These are phyloP conservation scores for Hipposideros armiger DNA, from an alignment of 2,113 vertebrate species.

Conservation along the genomic window DNA sequence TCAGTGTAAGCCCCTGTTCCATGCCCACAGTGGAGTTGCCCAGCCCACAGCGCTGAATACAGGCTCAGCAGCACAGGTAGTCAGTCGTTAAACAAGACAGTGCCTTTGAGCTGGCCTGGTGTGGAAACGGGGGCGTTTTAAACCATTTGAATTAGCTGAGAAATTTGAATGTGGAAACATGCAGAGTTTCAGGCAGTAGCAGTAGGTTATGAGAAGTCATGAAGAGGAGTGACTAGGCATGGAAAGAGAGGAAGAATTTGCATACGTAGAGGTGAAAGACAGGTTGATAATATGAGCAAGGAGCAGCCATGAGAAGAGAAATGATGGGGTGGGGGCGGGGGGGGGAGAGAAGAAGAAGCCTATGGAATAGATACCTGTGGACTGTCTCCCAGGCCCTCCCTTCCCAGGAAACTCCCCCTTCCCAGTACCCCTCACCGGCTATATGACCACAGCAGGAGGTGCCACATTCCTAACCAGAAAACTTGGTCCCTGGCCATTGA, in stretches of 20 bases:
- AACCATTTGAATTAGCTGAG: background rate
- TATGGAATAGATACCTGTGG: fast-evolving
- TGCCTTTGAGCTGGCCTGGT: background rate
- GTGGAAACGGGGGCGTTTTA: background rate
- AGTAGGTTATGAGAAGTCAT: background rate
- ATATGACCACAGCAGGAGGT: too few species aligned
- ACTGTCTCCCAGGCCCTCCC: too few species aligned
- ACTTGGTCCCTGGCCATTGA: background rate
- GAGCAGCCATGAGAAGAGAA: background rate
- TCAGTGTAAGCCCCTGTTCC: background rate
- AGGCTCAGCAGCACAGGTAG: background rate
- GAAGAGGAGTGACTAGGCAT: background rate
- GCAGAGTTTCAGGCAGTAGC: background rate
- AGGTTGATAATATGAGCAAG: background rate
- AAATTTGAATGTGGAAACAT: background rate
- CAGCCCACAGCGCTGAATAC: background rate
- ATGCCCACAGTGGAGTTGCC: too few species aligned
- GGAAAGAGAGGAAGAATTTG: background rate
- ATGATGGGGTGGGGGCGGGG: background rate
- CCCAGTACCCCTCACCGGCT: too few species aligned
- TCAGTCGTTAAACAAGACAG: background rate
- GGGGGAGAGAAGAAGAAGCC: background rate
- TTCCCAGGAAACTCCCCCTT: background rate
- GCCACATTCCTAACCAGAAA: background rate
- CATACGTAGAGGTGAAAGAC: background rate